Evolutionary conservation across 2,888 invertebrate genomes (phyloP), one percentile per base, ranked within the genome.

Genomic region (Philereme transversata): DNA sequence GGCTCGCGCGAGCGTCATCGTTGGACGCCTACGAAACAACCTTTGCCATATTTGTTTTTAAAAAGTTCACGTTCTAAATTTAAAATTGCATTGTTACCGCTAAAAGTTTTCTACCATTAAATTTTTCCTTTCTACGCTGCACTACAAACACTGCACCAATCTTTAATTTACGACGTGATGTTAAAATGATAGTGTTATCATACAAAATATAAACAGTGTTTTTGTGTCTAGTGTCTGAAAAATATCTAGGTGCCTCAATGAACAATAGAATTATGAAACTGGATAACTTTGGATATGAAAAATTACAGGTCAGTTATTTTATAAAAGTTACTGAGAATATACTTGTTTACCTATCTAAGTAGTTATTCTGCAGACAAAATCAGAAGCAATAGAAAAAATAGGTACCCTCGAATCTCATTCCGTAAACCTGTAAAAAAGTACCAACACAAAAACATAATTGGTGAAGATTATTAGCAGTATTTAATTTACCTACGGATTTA

Each of bases 211-310:
- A 22, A 22, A 22, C 3, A 22, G 22, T 22, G 22, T 22, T 48
- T 3, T 35, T 8, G 40, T 60, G 36, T 48, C 44, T 34, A 57
- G 47, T 47, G 43, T 53, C 36, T 63, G 55, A 54, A 57, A 64
- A 55, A 64, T 66, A 53, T 5, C 56, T 43, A 40, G 51, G 49
- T 49, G 57, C 53, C 57, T 60, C 48, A 63, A 72, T 75, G 75
- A 73, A 69, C 70, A 70, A 75, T 73, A 64, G 69, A 68, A 79
- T 63, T 48, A 92, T 92, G 92, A 92, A 91, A 84, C 78, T 92
- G 84, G 91, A 92, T 83, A 92, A 91, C 74, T 86, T 86, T 78
- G 88, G 90, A 80, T 89, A 90, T 78, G 89, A 91, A 75, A 90
- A 89, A 74, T 78, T 91, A 73, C 89, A 91, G 90, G 92, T 90